Evolutionary conservation across 2,113 vertebrate genomes (phyloP).

Genomic region (Cathartes aura): DNA sequence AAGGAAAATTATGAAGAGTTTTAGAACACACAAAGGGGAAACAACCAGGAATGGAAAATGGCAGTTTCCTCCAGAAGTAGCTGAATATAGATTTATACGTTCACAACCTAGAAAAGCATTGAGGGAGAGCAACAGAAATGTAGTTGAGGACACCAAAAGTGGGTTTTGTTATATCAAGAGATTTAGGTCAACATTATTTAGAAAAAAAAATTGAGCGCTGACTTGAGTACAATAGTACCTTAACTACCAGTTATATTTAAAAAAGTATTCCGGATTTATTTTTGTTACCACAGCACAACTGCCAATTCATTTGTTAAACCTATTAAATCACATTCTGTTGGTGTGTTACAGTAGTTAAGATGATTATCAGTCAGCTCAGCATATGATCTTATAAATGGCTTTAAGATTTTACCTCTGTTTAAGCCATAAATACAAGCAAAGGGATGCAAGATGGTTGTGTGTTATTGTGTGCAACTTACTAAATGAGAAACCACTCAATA

Average conservation of each 20-base stretch:
- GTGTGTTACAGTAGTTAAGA: not conserved
- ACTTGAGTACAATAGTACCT: not conserved
- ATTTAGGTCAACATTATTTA: not conserved
- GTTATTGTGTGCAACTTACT: not conserved
- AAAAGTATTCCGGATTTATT: not conserved
- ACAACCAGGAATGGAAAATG: not conserved
- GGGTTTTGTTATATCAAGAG: not conserved
- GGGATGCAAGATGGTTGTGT: not conserved
- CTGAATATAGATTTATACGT: not conserved
- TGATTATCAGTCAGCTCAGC: not conserved
- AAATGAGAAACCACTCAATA: not conserved
- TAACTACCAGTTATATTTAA: not conserved
- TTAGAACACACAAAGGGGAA: not conserved
- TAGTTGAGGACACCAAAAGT: not conserved
- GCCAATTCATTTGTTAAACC: not conserved
- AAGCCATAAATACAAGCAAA: not conserved
- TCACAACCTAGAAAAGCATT: not conserved
- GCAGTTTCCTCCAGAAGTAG: not conserved
- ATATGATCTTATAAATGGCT: fast-evolving
- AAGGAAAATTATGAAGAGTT: not conserved
- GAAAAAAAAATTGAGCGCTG: not conserved
- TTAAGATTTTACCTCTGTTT: not conserved
- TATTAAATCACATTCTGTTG: too few species aligned
- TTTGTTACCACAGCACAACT: not conserved
- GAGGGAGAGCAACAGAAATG: not conserved